Evolutionary conservation across 2,113 vertebrate genomes (phyloP), one percentile per base, ranked within the genome.

Genomic region (Jaculus jaculus): DNA sequence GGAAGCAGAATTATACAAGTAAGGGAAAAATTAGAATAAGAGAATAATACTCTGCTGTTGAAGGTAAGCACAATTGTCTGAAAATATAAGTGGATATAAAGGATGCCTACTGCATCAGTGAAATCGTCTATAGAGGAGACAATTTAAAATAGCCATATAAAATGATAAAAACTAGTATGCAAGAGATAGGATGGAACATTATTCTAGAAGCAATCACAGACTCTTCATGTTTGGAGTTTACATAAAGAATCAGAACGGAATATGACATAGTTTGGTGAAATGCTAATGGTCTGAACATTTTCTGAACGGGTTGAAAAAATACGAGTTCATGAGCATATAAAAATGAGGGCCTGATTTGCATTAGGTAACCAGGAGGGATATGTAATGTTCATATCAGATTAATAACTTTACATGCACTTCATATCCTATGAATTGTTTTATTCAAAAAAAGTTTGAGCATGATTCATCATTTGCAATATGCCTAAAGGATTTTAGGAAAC

Each of bases 391-490:
- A 23, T 79, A 69, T 87, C 3, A 39, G 23, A 86, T 73, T 71
- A 90, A 63, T 30, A 69, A 39, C 7, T n/a, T 87, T 66, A 4
- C 7, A 21, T 72, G 26, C 10, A 32, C 66, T 96, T 92, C 23
- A 81, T 79, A 81, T 47, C 0, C 28, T 90, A 60, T 60, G 80
- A 96, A 39, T 24, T 47, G 7, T 58, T 75, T 93, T 84, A 23
- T 47, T 77, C 17, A 84, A 93, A 37, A 80, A 87, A 87, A 87
- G 0, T 24, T 42, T 92, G 34, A 90, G 61, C 1, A 94, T n/a
- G 73, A 51, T 68, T 63, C 0, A 34, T 58, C 39, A 65, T 60
- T 86, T 80, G 18, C 74, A 87, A 93, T 13, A 65, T 69, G 17
- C 1, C 20, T 37, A 0, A 65, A 7, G 5, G 26, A 74, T 92